Base-by-base conservation (phyloP, 2,888 invertebrate genomes). In the Heliconius erato region DNA sequence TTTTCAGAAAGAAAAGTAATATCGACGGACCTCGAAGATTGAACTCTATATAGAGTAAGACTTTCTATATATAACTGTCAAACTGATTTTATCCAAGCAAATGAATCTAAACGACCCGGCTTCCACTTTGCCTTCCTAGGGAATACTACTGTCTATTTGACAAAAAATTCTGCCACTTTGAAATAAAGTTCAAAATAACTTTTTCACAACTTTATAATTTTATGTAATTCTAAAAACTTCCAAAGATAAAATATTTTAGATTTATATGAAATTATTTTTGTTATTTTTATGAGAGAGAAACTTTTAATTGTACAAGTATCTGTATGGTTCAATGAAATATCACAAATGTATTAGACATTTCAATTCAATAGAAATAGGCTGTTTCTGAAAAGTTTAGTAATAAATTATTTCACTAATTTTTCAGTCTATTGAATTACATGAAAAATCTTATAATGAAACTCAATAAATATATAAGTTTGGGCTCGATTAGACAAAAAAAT, bases 81-180 rank as follows among this genome's bases (percentile, higher is more conserved):
- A 84, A 84, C 82, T 78, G 82, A 84, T 84, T 84, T 71, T 78
- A 74, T 69, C 78, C 78, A 77, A 80, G 35, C 72, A 79, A 82
- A 84, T 74, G 79, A 84, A 82, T 81, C 72, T 54, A 49, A 63
- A 78, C 74, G 77, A 69, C 68, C 74, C 67, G 68, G 67, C 78
- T 80, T 78, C 68, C 72, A 82, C 72, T 32, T 32, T 74, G 44
- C 63, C 68, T 49, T 59, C n/a, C 82, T 63, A 65, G 67, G 23
- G 59, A 67, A 71, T n/a, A 19, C 28, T 79, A 7, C 49, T 44
- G 0, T 72, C 59, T 35, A 59, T 28, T 65, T 12, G 6, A 74
- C 81, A 81, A 16, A 19, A 40, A 35, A 81, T 65, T 81, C 32
- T 81, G 71, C 32, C 16, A 26, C 23, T 9, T 14, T 26, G 54